Conservation (phyloP, 2,113 vertebrate genomes). For the Erythrocercus mccallii region DNA sequence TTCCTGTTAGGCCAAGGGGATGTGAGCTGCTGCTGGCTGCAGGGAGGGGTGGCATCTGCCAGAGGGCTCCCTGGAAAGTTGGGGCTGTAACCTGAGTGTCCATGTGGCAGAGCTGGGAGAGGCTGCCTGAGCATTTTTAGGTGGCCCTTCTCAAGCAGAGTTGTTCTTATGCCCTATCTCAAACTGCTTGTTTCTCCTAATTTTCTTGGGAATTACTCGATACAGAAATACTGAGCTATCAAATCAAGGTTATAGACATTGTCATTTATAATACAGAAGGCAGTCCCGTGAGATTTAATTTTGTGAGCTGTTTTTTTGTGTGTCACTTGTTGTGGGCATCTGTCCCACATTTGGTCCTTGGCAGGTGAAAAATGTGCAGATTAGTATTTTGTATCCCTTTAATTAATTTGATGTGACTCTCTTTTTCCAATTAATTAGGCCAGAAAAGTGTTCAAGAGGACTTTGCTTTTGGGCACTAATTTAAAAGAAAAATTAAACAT, state of each 20-base stretch:
- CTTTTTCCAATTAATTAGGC: neutral
- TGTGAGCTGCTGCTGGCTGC: neutral
- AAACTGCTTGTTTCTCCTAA: neutral
- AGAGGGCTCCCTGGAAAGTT: neutral
- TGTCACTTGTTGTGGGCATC: neutral
- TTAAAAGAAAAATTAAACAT: neutral
- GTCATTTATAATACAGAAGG: neutral
- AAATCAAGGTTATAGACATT: neutral
- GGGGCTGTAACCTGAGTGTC: neutral
- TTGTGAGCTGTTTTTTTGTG: neutral
- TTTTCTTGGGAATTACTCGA: neutral
- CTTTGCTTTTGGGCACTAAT: neutral
- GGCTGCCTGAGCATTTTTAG: neutral
- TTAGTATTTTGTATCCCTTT: neutral
- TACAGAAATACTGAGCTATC: neutral
- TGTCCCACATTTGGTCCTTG: slow-evolving; percentile 49
- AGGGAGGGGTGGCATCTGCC: neutral
- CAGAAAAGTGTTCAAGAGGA: neutral
- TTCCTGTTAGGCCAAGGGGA: neutral
- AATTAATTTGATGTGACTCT: neutral
- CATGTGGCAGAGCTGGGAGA: fast-evolving
- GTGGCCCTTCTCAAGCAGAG: neutral
- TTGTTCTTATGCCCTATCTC: neutral
- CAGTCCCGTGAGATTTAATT: neutral
- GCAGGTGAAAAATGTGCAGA: slow-evolving; percentile 15